Evolutionary conservation across 2,113 vertebrate genomes (phyloP), one percentile per base, ranked within the genome.

Genomic region (Theristicus caerulescens): DNA sequence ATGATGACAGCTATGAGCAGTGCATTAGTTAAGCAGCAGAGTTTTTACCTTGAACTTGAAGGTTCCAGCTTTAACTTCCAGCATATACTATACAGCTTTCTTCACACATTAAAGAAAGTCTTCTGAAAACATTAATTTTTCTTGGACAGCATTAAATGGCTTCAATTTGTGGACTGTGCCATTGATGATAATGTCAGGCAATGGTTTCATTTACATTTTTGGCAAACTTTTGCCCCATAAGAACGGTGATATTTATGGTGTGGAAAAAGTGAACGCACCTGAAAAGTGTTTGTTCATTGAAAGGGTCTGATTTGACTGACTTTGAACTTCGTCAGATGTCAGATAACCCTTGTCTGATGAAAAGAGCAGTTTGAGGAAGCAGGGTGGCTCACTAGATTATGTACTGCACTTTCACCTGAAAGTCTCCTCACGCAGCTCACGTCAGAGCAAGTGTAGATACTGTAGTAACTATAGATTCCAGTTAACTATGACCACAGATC

Each of bases 1-100:
- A 99, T 98, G 98, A 98, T 98, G 98, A 98, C 98, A 98, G 98
- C 98, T 98, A 98, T 98, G 98, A 98, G 97, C 97, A 97, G 97
- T 97, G 97, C 96, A 98, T 98, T 98, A 98, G 98, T 98, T 98
- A 98, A 98, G 98, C 97, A 96, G 97, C 92, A 94, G 96, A 97
- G 97, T 98, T 98, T 98, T 98, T 98, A 97, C 98, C 98, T 98
- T 98, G 97, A 98, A 98, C 98, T 98, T 97, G 97, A 98, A 98
- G 97, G 97, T 98, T 97, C 96, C 96, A 97, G 97, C 97, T 98
- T 98, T 97, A 98, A 98, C 95, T 97, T 97, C 88, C 54, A 96
- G 90, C 49, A n/a, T 94, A 57, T 95, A 90, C 92, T 86, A 34
- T 85, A 46, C 49, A 94, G 95, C 82, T 97, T 97, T 95, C 82